These are phyloP conservation scores for Stomatorhinus ivindoensis DNA, from an alignment of 2,113 vertebrate species.

Conservation along the genomic window DNA sequence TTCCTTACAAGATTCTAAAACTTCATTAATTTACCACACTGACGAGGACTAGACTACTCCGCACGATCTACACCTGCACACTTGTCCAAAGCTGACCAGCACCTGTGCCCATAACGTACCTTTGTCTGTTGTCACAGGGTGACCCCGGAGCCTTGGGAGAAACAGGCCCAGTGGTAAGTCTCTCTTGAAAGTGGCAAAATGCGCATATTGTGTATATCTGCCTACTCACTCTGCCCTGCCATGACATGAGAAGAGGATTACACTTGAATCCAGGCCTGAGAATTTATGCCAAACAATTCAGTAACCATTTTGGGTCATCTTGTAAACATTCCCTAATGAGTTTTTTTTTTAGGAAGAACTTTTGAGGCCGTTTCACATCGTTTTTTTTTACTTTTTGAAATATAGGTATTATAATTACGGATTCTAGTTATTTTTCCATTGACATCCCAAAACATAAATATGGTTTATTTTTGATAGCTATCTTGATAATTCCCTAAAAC, in stretches of 20 bases:
- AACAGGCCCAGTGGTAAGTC: slow-evolving; percentile 67
- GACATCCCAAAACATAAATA: not conserved
- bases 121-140: slow-evolving; percentile 60
- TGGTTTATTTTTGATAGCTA: not conserved
- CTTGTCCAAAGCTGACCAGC: not conserved
- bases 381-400: not conserved
- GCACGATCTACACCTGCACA: not conserved
- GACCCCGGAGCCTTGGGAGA: slow-evolving; percentile 84
- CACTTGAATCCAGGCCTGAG: not conserved
- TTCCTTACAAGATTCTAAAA: not conserved
- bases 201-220: not conserved
- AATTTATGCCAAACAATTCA: not conserved
- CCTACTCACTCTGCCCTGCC: not conserved
- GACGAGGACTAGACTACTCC: not conserved
- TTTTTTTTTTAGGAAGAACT: not conserved
- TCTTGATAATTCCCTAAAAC: not conserved
- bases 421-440: slow-evolving; percentile 9
- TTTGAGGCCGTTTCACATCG: not conserved
- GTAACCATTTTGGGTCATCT: not conserved
- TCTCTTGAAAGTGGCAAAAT: not conserved
- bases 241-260: not conserved
- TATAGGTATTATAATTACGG: not conserved
- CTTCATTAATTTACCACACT: not conserved
- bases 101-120: not conserved
- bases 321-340: not conserved